Percentiles rank a stretch among this genome's conserved stretches.
Evolutionary conservation across 2,797 vertebrate species (phyloP).

Genomic region (Limosa lapponica): DNA sequence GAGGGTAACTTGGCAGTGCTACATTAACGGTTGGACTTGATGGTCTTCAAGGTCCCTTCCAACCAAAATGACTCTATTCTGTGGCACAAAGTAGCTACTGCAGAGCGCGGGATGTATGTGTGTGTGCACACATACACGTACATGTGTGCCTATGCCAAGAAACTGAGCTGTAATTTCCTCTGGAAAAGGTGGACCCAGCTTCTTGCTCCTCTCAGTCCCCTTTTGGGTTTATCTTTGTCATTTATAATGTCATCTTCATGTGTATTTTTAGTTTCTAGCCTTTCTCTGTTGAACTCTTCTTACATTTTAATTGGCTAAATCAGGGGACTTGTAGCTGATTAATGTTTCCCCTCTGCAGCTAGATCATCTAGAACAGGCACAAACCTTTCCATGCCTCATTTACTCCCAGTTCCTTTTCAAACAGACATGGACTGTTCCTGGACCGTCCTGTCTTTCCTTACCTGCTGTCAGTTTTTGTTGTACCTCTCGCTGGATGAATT

Average conservation of each 20-base stretch:
- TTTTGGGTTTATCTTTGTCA: not conserved
- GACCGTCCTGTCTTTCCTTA: constrained; percentile 21
- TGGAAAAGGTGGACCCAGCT: constrained; percentile 2
- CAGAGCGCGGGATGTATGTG: not conserved
- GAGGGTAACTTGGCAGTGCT: not conserved
- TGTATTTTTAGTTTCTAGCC: constrained; percentile 23
- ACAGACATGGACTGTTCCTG: not conserved
- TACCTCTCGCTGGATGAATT: not conserved
- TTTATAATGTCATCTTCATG: not conserved
- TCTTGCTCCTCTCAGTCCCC: not conserved
- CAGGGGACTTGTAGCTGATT: constrained; percentile 1
- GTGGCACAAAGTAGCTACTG: not conserved
- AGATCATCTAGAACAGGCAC: not conserved
- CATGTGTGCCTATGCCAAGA: accelerated
- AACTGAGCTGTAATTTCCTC: not conserved
- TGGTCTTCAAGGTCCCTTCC: not conserved
- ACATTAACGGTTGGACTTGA: not conserved
- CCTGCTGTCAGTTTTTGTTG: not conserved
- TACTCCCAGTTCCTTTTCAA: constrained; percentile 40
- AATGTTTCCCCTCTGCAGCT: constrained; percentile 19
- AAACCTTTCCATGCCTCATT: constrained; percentile 22
- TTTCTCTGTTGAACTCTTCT: not conserved
- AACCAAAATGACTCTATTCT: not conserved
- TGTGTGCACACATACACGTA: accelerated
- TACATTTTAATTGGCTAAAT: constrained; percentile 21